These are phyloP conservation scores for Plecturocebus donacophilus DNA, from an alignment of 2,113 vertebrate species.

Conservation along the genomic window DNA sequence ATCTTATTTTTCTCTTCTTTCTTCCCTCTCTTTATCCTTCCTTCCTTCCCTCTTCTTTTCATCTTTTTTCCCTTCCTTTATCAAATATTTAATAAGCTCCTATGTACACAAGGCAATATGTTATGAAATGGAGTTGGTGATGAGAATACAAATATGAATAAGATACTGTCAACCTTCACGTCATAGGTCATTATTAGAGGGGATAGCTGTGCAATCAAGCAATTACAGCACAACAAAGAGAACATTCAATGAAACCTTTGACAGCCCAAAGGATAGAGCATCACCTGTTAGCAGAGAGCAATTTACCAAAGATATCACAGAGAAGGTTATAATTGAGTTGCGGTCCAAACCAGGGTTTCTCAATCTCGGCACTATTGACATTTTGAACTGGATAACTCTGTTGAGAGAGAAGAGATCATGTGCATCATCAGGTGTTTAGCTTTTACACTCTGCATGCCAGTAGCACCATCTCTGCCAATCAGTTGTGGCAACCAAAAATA, in stretches of 20 bases:
- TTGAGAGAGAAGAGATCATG: no score
- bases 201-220: not conserved
- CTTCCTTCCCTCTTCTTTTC: not conserved
- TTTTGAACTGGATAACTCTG: not conserved
- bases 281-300: not conserved
- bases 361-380: not conserved
- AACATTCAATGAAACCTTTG: accelerated
- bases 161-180: not conserved
- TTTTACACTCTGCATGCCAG: no score
- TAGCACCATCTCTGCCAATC: not conserved
- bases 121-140: not conserved
- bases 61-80: not conserved
- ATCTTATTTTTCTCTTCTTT: not conserved
- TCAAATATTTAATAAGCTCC: not conserved
- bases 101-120: not conserved
- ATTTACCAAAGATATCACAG: not conserved
- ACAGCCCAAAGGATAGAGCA: not conserved
- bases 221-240: not conserved
- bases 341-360: not conserved
- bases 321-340: not conserved
- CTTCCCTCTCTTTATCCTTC: not conserved
- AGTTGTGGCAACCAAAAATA: not conserved
- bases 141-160: not conserved
- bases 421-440: not conserved
- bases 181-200: not conserved